phyloP scores from a whole-genome alignment of 2,113 vertebrate species.

The Meleagris gallopavo region DNA sequence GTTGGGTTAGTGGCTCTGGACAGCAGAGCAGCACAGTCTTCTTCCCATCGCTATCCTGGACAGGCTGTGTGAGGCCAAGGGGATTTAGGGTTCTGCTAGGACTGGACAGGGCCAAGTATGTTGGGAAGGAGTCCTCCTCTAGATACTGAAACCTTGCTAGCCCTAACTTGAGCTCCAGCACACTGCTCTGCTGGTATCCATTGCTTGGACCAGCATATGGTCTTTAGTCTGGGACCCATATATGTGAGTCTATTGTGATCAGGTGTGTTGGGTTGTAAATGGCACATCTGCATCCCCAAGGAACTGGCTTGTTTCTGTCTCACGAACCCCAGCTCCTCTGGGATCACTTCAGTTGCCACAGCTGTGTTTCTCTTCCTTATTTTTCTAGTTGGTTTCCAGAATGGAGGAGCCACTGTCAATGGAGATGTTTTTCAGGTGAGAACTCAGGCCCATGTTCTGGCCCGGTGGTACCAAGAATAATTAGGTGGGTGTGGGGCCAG shows the following conservation, averaged over 20 bases:
- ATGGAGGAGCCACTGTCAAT: slow-evolving; percentile 85
- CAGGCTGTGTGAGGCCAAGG: not conserved
- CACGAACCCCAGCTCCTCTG: not conserved
- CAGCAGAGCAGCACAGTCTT: not conserved
- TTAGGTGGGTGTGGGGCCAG: not conserved
- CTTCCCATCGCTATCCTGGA: not conserved
- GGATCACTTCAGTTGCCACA: not conserved
- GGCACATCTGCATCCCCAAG: not conserved
- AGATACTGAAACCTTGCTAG: not conserved
- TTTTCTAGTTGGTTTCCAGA: slow-evolving; percentile 82
- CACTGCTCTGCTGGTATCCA: not conserved
- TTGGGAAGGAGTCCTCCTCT: not conserved
- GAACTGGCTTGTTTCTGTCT: not conserved
- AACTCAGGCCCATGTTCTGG: not conserved
- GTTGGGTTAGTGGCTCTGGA: not conserved
- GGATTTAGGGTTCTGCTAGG: not conserved
- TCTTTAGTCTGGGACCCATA: not conserved
- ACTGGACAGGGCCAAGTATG: too few species aligned
- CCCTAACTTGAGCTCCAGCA: not conserved
- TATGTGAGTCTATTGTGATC: not conserved
- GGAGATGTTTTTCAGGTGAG: slow-evolving; percentile 94
- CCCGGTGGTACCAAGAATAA: not conserved
- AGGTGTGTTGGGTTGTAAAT: not conserved
- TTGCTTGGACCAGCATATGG: not conserved
- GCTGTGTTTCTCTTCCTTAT: slow-evolving; percentile 37